Evolutionary conservation across 2,113 vertebrate genomes (phyloP).

Genomic region (Rafetus swinhoei): DNA sequence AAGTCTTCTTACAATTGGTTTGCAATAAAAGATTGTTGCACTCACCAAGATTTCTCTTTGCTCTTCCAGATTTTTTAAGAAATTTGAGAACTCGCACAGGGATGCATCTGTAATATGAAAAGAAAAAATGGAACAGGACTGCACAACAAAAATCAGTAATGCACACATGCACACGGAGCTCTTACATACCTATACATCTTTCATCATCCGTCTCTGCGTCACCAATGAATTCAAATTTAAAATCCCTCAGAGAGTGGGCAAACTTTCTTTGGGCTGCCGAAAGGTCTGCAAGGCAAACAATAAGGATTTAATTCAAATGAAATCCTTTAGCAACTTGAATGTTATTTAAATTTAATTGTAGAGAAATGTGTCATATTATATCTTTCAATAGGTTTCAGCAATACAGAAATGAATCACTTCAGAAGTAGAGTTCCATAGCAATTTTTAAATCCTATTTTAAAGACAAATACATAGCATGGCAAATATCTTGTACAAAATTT

Average conservation of each 20-base stretch:
- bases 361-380: neutral
- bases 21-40: neutral
- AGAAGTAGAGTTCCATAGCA: neutral
- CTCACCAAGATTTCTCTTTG: constrained; percentile 98
- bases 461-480: neutral
- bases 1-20: neutral
- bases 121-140: neutral
- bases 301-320: neutral
- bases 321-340: neutral
- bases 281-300: constrained; percentile 82
- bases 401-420: neutral
- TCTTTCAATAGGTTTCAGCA: neutral
- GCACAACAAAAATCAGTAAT: neutral
- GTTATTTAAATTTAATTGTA: neutral
- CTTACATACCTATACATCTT: constrained; percentile 89
- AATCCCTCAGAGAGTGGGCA: constrained; percentile 93
- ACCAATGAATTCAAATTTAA: constrained; percentile 97
- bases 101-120: constrained; percentile 89
- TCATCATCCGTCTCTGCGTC: constrained; percentile 98
- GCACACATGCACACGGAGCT: neutral
- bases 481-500: neutral
- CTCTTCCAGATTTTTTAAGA: constrained; percentile 94
- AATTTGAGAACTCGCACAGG: constrained; percentile 93
- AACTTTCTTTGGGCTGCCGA: constrained; percentile 95
- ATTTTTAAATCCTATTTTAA: neutral